These are phyloP conservation scores for Pangasius sanitwongsei DNA, from an alignment of 2,797 vertebrate species.

Conservation along the genomic window DNA sequence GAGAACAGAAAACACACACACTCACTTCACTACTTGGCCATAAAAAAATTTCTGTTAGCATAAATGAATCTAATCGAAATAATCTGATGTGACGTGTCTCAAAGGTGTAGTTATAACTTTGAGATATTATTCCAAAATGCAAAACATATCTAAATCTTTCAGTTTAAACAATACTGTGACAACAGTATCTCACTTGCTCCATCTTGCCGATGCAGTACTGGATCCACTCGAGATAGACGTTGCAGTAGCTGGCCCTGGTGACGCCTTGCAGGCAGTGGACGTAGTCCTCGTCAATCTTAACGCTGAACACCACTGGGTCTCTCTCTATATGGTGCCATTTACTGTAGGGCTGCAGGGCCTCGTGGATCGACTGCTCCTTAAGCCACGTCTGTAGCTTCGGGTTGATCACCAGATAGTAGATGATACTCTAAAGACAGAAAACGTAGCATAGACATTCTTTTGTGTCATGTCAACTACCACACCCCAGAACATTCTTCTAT, in stretches of 20 bases:
- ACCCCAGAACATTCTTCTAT: neutral
- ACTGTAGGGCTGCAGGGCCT: constrained; percentile 87
- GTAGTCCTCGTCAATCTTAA: constrained; percentile 95
- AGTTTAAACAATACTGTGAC: neutral
- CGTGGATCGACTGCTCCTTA: constrained; percentile 82
- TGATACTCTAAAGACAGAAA: constrained; percentile 82
- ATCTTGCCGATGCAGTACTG: constrained; percentile 88
- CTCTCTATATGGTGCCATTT: constrained; percentile 97
- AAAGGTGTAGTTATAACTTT: neutral
- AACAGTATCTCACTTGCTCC: constrained; percentile 75
- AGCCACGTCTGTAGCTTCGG: constrained; percentile 89
- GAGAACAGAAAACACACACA: constrained; percentile 40
- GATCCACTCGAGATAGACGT: constrained; percentile 95
- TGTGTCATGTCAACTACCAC: neutral
- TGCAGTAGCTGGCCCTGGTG: constrained; percentile 95
- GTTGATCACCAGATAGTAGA: constrained; percentile 87
- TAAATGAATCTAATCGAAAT: neutral
- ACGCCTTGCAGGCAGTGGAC: constrained; percentile 95
- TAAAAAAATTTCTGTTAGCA: neutral
- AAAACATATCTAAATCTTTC: neutral
- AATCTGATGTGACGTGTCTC: neutral
- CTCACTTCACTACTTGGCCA: neutral
- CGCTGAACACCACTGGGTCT: constrained; percentile 89
- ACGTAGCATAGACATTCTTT: neutral
- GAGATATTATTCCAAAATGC: neutral